Base-by-base conservation (phyloP, 2,888 invertebrate species). In the Taphrorychus bicolor region DNA sequence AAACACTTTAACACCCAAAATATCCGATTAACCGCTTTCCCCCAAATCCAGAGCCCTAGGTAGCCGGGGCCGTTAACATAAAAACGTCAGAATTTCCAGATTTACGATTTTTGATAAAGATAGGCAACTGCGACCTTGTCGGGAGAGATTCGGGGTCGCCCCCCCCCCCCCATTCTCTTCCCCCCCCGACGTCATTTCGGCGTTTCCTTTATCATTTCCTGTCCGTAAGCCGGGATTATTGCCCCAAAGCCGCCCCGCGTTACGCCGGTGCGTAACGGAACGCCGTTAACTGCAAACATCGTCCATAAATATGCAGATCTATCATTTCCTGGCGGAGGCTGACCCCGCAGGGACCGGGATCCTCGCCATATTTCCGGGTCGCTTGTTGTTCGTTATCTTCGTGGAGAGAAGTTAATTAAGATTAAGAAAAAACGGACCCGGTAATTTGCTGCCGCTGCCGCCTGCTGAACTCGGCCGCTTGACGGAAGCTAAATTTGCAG, bases 271-370 rank as follows among this genome's bases (percentile, higher is more conserved):
- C 74, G 71, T 73, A 73, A 74, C 73, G 71, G 71, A 59, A 54
- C 59, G 66, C 67, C 70, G 70, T 72, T 72, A 73, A 73, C 72
- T 70, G 71, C 73, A 72, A 73, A 71, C 66, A 61, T 61, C 32
- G 66, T 56, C 72, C 72, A 74, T 74, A 74, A 74, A 74, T 74
- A 74, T 74, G 73, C 73, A 74, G 73, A 74, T 73, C 72, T 73
- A 70, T 70, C 68, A 68, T 70, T 65, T 68, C 66, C 70, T 64
- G 70, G 69, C 65, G 59, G 32, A 59, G 45, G 51, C 71, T 71
- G 72, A 72, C 63, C 59, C 59, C 54, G 40, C 54, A 48, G 23
- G 54, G 40, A 51, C 49, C 48, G 56, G 49, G 58, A n/a, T n/a
- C n/a, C 11, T 53, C 60, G 65, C 60, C 60, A 65, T 69, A 69